Percentiles rank a stretch among this genome's conserved stretches.
phyloP scores from a whole-genome alignment of 2,888 invertebrate genomes.

The Andrena camellia region DNA sequence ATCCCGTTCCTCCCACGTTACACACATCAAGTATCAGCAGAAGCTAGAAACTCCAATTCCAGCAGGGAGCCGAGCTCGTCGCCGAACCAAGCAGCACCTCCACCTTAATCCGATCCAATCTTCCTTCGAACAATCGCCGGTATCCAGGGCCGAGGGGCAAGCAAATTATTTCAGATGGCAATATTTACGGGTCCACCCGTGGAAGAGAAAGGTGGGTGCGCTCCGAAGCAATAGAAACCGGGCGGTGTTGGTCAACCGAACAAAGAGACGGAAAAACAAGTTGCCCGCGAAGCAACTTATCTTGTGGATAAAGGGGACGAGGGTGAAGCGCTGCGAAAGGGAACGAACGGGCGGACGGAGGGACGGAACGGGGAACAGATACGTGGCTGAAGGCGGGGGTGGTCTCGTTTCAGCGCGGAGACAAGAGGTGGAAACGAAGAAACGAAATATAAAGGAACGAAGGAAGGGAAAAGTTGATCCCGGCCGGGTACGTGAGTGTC shows the following conservation, averaged over 20 bases:
- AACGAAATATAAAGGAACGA: slow-evolving; percentile 36
- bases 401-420: neutral
- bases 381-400: neutral
- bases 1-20: neutral
- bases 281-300: slow-evolving; percentile 28
- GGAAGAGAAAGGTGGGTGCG: neutral
- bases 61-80: neutral
- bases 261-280: slow-evolving; percentile 6
- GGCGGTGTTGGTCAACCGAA: neutral
- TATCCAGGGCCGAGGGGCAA: neutral
- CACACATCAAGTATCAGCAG: neutral
- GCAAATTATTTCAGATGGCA: slow-evolving; percentile 26
- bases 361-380: neutral
- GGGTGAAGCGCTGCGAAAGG: slow-evolving; percentile 11
- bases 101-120: slow-evolving; percentile 11
- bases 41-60: slow-evolving; percentile 10
- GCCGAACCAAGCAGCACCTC: neutral
- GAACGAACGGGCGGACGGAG: neutral
- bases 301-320: slow-evolving; percentile 21
- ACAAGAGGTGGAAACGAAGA: slow-evolving; percentile 26
- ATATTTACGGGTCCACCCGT: slow-evolving; percentile 26
- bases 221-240: slow-evolving; percentile 9
- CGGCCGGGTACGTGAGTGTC: slow-evolving; percentile 51
- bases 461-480: slow-evolving; percentile 55
- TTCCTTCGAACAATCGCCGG: neutral